phyloP scores from a whole-genome alignment of 2,888 invertebrate genomes.

The Conistra vaccinii region DNA sequence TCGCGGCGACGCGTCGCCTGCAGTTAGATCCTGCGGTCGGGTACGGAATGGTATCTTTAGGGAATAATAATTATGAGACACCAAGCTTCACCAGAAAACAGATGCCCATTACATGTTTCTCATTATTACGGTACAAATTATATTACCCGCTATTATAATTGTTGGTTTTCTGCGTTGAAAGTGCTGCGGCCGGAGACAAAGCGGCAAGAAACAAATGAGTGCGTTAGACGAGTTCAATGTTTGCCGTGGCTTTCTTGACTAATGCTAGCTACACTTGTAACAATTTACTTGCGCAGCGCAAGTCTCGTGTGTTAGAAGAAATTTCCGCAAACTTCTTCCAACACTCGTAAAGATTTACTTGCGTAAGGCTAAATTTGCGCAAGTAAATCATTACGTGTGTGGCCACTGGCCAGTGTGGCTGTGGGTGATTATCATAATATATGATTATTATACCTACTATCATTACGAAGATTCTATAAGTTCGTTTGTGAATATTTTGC shows the following conservation, averaged over 20 bases:
- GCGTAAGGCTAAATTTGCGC: too few relatives aligned
- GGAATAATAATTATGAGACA: neutral
- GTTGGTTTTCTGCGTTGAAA: constrained; percentile 13
- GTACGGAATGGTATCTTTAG: too few relatives aligned
- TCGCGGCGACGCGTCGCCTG: too few relatives aligned
- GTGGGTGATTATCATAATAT: too few relatives aligned
- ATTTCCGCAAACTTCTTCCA: too few relatives aligned
- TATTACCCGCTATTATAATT: constrained; percentile 26
- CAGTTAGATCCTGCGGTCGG: too few relatives aligned
- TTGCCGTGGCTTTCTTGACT: neutral
- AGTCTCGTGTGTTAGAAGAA: too few relatives aligned
- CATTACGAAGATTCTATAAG: neutral
- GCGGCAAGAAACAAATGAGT: constrained; percentile 5
- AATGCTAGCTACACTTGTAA: too few relatives aligned
- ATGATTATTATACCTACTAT: neutral
- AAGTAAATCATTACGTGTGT: too few relatives aligned
- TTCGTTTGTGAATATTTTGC: neutral
- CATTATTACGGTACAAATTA: constrained; percentile 14
- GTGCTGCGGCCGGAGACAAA: neutral
- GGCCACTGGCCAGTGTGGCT: too few relatives aligned
- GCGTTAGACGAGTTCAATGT: neutral
- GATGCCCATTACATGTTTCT: neutral
- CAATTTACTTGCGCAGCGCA: too few relatives aligned
- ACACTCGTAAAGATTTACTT: too few relatives aligned
- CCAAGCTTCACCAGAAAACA: constrained; percentile 8